Conservation (phyloP, 2,888 invertebrate genomes). For the Pheosia tremula region DNA sequence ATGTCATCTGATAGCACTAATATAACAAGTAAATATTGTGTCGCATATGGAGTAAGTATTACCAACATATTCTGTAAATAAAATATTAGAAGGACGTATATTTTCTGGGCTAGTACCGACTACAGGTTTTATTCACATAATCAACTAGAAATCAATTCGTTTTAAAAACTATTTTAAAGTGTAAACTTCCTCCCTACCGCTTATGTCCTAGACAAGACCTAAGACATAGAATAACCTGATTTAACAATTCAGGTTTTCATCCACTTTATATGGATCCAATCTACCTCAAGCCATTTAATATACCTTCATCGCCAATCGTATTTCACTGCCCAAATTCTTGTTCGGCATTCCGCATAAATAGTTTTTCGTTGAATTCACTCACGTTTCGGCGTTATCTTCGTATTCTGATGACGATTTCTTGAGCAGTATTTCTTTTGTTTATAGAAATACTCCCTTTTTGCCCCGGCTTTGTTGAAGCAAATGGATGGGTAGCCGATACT, state of each 20-base stretch:
- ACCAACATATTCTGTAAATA: too few relatives aligned
- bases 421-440: background rate
- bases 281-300: background rate
- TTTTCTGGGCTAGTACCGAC: too few relatives aligned
- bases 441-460: background rate
- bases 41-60: too few relatives aligned
- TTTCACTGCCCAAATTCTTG: conserved; percentile 3
- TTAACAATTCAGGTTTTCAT: background rate
- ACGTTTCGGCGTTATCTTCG: conserved; percentile 23
- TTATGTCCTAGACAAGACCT: background rate
- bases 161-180: too few relatives aligned
- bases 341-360: conserved; percentile 11
- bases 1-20: too few relatives aligned
- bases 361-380: conserved; percentile 32
- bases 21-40: too few relatives aligned
- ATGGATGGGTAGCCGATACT: too few relatives aligned
- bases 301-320: conserved; percentile 2
- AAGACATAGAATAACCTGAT: background rate
- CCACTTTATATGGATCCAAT: background rate
- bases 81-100: too few relatives aligned
- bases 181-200: too few relatives aligned
- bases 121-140: too few relatives aligned
- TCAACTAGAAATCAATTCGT: too few relatives aligned
- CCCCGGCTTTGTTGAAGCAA: background rate
- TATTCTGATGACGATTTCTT: conserved; percentile 18